Conservation (phyloP, 2,797 vertebrate genomes). For the Muscicapa striata region DNA sequence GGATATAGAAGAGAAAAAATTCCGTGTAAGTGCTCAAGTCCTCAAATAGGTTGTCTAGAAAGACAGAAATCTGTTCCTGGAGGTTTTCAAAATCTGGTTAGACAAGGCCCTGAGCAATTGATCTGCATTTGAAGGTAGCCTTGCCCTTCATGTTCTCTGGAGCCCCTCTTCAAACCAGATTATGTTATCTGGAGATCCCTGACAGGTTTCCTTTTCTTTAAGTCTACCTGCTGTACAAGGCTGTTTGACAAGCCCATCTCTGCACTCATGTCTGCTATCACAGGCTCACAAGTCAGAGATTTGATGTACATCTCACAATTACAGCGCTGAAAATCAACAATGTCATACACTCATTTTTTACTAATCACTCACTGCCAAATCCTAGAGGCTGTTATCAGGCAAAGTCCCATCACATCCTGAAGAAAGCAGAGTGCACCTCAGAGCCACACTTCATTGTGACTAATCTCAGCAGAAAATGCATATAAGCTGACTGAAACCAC, state of each 20-base stretch:
- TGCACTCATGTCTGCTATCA: neutral
- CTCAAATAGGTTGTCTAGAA: neutral
- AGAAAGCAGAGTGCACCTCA: neutral
- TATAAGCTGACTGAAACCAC: neutral
- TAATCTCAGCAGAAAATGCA: neutral
- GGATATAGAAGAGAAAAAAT: neutral
- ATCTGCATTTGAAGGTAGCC: neutral
- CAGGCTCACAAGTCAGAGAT: neutral
- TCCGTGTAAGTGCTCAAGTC: neutral
- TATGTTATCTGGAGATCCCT: neutral
- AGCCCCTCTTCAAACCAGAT: neutral
- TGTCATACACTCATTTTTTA: neutral
- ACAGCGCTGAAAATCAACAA: accelerated
- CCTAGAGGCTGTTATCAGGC: neutral
- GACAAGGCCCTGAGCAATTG: neutral
- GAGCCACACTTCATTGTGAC: neutral
- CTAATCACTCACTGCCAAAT: neutral
- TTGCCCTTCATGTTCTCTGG: neutral
- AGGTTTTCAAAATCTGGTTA: neutral
- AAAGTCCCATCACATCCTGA: neutral
- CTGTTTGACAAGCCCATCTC: neutral
- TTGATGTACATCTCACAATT: neutral
- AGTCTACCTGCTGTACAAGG: neutral
- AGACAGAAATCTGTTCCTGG: neutral
- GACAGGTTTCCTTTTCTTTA: neutral